A percentile compares a stretch with the other conserved stretches of the same genome.
Conservation (phyloP, 1,140 invertebrate species). For the Drosophila ercepeae region DNA sequence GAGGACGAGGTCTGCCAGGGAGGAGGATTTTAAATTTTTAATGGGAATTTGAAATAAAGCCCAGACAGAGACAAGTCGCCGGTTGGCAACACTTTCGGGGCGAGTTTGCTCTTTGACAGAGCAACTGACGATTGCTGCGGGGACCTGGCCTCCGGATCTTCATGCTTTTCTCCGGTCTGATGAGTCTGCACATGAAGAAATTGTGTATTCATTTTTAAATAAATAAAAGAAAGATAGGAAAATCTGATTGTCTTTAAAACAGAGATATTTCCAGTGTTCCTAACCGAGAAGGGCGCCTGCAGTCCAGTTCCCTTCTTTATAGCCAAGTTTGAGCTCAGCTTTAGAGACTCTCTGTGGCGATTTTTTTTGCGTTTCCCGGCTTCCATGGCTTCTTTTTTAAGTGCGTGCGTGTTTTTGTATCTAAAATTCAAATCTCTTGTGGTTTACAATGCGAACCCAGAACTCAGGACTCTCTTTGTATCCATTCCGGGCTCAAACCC, state of each 20-base stretch:
- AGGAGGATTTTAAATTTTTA: constrained; percentile 75
- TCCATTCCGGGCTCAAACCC: neutral
- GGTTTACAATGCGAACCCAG: constrained; percentile 62
- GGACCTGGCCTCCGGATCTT: constrained; percentile 26
- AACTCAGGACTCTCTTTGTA: constrained; percentile 15
- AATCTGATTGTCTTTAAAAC: too few relatives aligned
- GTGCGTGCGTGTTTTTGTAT: constrained; percentile 50
- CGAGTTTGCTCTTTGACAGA: constrained; percentile 50
- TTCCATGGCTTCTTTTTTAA: constrained; percentile 10
- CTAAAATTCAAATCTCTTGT: constrained; percentile 77
- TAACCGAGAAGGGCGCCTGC: neutral
- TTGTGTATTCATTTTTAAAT: neutral
- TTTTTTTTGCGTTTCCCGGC: constrained; percentile 24
- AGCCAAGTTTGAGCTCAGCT: constrained; percentile 20
- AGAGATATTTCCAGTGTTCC: neutral
- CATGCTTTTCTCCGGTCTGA: constrained; percentile 7
- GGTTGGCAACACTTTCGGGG: constrained; percentile 40
- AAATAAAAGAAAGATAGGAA: neutral
- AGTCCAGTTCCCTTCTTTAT: constrained; percentile 19
- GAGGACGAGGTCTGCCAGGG: constrained; percentile 22
- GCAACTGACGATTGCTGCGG: constrained; percentile 25
- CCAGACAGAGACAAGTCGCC: constrained; percentile 27
- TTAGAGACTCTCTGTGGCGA: constrained; percentile 15
- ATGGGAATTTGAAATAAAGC: constrained; percentile 77
- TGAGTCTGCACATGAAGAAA: constrained; percentile 9